These are phyloP conservation scores for Phallusia fumigata DNA, from an alignment of 23 tunicate species.

Conservation along the genomic window DNA sequence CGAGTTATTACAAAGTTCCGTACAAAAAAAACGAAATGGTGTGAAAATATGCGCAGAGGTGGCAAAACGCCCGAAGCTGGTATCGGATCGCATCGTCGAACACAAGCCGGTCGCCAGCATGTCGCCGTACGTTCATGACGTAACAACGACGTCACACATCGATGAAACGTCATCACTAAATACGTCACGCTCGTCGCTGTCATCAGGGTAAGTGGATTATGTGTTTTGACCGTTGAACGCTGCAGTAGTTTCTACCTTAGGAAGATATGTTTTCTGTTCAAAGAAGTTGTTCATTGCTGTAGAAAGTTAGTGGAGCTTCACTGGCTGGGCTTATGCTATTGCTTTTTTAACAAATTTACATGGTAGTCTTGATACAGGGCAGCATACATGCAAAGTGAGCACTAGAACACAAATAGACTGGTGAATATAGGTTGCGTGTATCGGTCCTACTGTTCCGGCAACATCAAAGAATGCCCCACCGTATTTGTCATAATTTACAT, in stretches of 20 bases:
- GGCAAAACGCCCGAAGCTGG: conserved; percentile 15
- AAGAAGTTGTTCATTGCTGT: no score
- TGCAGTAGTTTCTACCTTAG: no score
- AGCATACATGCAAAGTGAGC: no score
- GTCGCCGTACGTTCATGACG: conserved; percentile 9
- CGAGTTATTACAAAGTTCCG: neutral
- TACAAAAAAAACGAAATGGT: neutral
- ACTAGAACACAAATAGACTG: no score
- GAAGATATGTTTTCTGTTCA: no score
- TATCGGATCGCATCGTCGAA: neutral
- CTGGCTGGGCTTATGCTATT: no score
- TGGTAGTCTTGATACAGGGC: neutral
- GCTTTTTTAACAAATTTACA: neutral
- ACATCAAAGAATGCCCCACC: no score
- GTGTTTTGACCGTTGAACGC: neutral
- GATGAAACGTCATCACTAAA: conserved; percentile 57
- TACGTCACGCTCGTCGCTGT: conserved; percentile 74
- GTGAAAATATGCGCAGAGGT: neutral
- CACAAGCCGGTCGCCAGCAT: neutral
- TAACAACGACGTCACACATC: conserved; percentile 12
- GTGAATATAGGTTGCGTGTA: no score
- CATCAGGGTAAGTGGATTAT: conserved; percentile 65
- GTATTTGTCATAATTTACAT: no score
- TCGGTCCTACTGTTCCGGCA: no score
- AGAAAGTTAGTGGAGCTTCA: no score